A percentile compares a stretch with the other conserved stretches of the same genome.
These are phyloP conservation scores for Neoniphon sammara DNA, from an alignment of 2,797 vertebrate genomes.

Conservation along the genomic window DNA sequence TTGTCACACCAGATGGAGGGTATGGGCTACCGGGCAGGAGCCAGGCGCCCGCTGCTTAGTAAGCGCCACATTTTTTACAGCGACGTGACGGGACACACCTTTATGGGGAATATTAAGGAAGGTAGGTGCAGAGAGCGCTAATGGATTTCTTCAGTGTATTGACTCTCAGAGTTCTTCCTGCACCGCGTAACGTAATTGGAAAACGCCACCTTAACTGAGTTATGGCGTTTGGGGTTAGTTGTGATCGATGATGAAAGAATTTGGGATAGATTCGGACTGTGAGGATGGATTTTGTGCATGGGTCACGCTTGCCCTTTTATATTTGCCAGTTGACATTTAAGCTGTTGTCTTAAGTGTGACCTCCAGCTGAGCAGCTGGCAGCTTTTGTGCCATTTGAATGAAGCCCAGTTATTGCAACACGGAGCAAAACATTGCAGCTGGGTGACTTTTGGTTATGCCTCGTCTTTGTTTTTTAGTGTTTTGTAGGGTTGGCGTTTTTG, in stretches of 20 bases:
- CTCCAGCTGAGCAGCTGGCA: constrained; percentile 6
- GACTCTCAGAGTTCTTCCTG: neutral
- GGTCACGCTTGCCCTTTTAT: constrained; percentile 12
- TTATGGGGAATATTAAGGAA: constrained; percentile 34
- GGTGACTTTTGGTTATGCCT: neutral
- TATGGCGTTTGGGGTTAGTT: neutral
- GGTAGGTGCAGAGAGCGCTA: constrained; percentile 11
- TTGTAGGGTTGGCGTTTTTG: too few species aligned
- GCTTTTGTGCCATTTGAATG: constrained; percentile 19
- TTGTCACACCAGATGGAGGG: constrained; percentile 71
- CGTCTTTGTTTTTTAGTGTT: neutral
- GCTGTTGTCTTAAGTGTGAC: constrained; percentile 8
- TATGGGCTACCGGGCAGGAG: constrained; percentile 42
- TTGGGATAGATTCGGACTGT: constrained; percentile 24
- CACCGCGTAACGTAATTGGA: neutral
- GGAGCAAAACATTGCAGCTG: neutral
- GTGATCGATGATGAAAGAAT: constrained; percentile 18
- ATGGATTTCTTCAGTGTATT: constrained; percentile 21
- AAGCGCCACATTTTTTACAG: constrained; percentile 45
- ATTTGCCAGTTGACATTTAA: constrained; percentile 31
- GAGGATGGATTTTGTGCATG: constrained; percentile 14
- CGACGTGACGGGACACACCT: constrained; percentile 35
- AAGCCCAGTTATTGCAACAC: neutral
- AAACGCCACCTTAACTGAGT: constrained; percentile 7
- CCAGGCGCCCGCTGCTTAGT: constrained; percentile 54